These are phyloP conservation scores for Apis mellifera DNA, from an alignment of 1,140 invertebrate genomes.

Conservation along the genomic window DNA sequence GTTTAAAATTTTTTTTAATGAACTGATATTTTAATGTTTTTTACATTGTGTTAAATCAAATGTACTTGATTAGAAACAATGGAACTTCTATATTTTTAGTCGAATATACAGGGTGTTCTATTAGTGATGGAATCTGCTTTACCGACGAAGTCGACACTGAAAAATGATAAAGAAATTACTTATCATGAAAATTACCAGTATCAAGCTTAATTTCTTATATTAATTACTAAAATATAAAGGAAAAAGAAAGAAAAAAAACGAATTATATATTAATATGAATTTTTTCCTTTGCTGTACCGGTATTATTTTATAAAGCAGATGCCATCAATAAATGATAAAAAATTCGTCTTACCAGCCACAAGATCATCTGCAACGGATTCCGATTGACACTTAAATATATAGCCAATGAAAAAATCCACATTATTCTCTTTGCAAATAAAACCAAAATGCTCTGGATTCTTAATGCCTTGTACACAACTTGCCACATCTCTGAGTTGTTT, in stretches of 20 bases:
- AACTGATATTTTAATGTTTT: background rate
- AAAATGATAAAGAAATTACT: background rate
- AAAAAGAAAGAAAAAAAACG: too few relatives aligned
- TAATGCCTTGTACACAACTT: constrained; percentile 92
- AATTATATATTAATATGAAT: background rate
- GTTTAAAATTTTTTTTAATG: background rate
- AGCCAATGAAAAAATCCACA: constrained; percentile 88
- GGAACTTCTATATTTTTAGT: background rate
- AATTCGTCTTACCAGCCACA: constrained; percentile 84
- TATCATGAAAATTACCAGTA: background rate
- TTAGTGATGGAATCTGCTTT: background rate
- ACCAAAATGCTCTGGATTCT: constrained; percentile 93
- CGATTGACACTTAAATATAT: constrained; percentile 95
- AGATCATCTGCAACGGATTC: constrained; percentile 90
- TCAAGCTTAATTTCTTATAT: background rate
- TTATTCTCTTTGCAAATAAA: constrained; percentile 92
- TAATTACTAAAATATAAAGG: background rate
- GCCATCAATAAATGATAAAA: background rate
- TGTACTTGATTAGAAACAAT: background rate
- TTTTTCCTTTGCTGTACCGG: background rate
- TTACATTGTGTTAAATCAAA: background rate
- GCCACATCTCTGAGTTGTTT: constrained; percentile 94
- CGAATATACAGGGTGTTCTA: background rate
- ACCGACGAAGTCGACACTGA: background rate
- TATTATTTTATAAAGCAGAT: background rate